Percentiles rank a stretch among this genome's conserved stretches.
Evolutionary conservation across 2,113 vertebrate genomes (phyloP).

Genomic region (Pseudorhombus dupliciocellatus): DNA sequence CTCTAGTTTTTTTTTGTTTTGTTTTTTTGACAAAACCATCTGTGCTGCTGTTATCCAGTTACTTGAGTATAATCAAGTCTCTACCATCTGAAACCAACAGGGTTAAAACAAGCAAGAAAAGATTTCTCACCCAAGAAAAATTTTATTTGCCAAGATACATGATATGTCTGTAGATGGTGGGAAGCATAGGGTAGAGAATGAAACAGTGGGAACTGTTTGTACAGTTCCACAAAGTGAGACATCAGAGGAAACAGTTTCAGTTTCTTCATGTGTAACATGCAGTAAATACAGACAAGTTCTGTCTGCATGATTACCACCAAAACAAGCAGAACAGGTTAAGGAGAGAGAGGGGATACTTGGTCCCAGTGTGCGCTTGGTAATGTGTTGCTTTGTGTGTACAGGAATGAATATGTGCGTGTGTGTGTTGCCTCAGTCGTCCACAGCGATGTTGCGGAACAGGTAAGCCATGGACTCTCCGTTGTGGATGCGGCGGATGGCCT

Average conservation of each 20-base stretch:
- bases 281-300: conserved; percentile 3
- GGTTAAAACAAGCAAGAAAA: neutral
- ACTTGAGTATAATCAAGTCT: too few relatives aligned
- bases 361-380: conserved; percentile 23
- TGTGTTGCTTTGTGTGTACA: conserved; percentile 1
- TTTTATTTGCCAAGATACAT: conserved; percentile 63
- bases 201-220: conserved; percentile 17
- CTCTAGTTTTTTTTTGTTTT: too few relatives aligned
- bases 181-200: conserved; percentile 29
- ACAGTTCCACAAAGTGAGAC: conserved; percentile 8
- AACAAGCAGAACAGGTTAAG: conserved; percentile 25
- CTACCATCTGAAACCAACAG: neutral
- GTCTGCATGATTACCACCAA: neutral
- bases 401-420: neutral
- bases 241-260: conserved; percentile 7
- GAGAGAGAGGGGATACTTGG: conserved; percentile 16
- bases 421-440: conserved; percentile 86
- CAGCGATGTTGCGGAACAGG: conserved; percentile 95
- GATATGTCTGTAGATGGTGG: conserved; percentile 15
- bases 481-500: conserved; percentile 97
- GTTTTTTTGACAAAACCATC: conserved; percentile 9
- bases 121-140: neutral
- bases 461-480: conserved; percentile 99
- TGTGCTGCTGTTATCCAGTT: neutral
- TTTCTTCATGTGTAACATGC: conserved; percentile 16